Evolutionary conservation across 2,797 vertebrate genomes (phyloP), one percentile per base, ranked within the genome.

Genomic region (Acomys russatus): DNA sequence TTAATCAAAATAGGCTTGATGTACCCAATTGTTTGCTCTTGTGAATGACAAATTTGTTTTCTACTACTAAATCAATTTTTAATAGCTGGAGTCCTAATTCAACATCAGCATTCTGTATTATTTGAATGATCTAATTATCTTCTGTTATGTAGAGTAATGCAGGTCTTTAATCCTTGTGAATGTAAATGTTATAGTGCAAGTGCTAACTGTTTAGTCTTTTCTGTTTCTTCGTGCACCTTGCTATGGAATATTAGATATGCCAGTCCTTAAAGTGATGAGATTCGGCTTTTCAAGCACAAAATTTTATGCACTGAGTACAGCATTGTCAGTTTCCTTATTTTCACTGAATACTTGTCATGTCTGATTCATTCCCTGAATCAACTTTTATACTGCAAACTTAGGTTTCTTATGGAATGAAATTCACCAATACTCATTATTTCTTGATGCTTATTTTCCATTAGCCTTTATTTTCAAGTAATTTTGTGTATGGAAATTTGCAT

Each of bases 11-110:
- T 54, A 12, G 9, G 1, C 17, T 76, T 85, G 82, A 61, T 71
- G 12, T 61, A 3, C 88, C 20, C 49, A 76, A 30, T 22, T 68
- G 7, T 25, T 83, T 79, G 30, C 33, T 84, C 92, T 38, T 71
- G 6, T 76, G 88, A 94, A 96, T 2, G 6, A 88, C 83, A 59
- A 25, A 88, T 90, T 92, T 64, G 0, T 54, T 95, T 91, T 56
- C 35, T 66, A 30, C 61, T 33, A 44, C 18, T 4, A 18, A 15
- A 84, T 1, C 54, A 28, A 22, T 56, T 89, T 78, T 18, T 30
- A 17, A 28, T 20, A 38, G 6, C 18, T 71, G 9, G n/a, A 28
- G 18, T 86, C 94, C 49, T 77, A 35, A 68, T 33, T 76, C 12
- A 33, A 93, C 51, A 83, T 15, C 0, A 6, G 44, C 15, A 11